Evolutionary conservation across 1,140 invertebrate genomes (phyloP).

Genomic region (Papilio machaon): DNA sequence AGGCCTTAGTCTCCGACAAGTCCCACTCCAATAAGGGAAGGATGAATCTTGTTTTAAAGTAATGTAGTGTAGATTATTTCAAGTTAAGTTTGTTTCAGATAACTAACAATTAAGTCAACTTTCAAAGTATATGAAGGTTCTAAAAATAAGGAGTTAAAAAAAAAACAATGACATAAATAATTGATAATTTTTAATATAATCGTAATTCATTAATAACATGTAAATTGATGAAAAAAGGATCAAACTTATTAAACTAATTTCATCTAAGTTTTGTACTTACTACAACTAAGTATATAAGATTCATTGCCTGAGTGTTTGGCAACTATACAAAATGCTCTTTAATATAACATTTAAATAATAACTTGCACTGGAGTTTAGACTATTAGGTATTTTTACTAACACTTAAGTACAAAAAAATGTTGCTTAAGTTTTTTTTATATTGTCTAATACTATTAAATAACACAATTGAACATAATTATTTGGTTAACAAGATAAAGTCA

Average conservation of each 20-base stretch:
- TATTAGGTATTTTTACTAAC: slow-evolving; percentile 13
- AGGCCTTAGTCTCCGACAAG: no score
- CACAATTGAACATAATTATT: neutral
- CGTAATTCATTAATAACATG: slow-evolving; percentile 22
- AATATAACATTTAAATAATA: slow-evolving; percentile 45
- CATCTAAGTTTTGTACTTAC: slow-evolving; percentile 63
- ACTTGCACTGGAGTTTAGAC: slow-evolving; percentile 47
- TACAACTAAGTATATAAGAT: slow-evolving; percentile 59
- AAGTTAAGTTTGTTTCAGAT: no score
- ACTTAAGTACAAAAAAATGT: neutral
- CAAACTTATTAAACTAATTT: slow-evolving; percentile 56
- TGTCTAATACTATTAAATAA: neutral
- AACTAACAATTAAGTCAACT: no score
- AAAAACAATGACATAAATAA: slow-evolving; percentile 47
- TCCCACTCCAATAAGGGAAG: no score
- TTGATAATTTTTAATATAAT: slow-evolving; percentile 46
- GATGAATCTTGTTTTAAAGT: no score
- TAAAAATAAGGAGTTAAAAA: neutral
- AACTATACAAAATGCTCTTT: slow-evolving; percentile 55
- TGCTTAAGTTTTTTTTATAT: neutral
- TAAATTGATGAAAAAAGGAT: slow-evolving; percentile 39
- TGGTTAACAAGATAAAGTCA: neutral
- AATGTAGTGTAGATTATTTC: no score
- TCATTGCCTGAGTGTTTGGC: slow-evolving; percentile 55
- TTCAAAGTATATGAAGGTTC: neutral